Evolutionary conservation across 2,797 vertebrate genomes (phyloP).

Genomic region (Tympanoctomys barrerae): DNA sequence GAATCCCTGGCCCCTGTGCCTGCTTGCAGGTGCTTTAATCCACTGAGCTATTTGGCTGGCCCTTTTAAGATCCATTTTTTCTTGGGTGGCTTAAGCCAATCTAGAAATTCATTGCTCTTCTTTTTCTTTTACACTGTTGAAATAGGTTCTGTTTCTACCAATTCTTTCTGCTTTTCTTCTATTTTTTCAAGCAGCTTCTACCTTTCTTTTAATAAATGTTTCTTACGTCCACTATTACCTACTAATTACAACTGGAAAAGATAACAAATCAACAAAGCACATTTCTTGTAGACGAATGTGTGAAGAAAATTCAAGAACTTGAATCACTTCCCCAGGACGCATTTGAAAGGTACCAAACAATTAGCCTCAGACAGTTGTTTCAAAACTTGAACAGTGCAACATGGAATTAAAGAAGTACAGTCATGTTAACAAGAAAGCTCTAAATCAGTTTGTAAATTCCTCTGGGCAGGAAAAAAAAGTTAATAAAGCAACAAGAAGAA

Average conservation of each 20-base stretch:
- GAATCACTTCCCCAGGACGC: constrained; percentile 99
- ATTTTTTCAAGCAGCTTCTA: constrained; percentile 99
- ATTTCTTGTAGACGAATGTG: constrained; percentile 99
- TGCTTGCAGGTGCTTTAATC: no score
- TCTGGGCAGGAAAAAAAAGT: constrained; percentile 98
- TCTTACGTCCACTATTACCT: constrained; percentile 85
- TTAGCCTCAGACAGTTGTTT: constrained; percentile 99
- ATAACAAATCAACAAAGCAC: constrained; percentile 99
- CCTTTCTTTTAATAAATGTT: constrained; percentile 98
- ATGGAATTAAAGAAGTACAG: constrained; percentile 99
- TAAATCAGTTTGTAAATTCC: constrained; percentile 99
- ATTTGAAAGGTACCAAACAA: constrained; percentile 99
- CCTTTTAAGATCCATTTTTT: constrained; percentile 91
- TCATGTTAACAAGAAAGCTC: constrained; percentile 98
- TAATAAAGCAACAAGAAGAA: constrained; percentile 98
- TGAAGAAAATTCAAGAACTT: constrained; percentile 99
- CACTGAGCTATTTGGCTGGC: no score
- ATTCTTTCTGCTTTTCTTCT: constrained; percentile 99
- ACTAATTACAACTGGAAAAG: constrained; percentile 96
- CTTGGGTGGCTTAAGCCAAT: constrained; percentile 97
- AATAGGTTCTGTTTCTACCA: constrained; percentile 98
- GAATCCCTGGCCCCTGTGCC: no score
- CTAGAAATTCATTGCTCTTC: constrained; percentile 99
- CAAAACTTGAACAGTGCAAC: constrained; percentile 98
- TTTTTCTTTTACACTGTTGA: constrained; percentile 98